phyloP scores from a whole-genome alignment of 2,888 invertebrate species.

The Phaonia tiefii region DNA sequence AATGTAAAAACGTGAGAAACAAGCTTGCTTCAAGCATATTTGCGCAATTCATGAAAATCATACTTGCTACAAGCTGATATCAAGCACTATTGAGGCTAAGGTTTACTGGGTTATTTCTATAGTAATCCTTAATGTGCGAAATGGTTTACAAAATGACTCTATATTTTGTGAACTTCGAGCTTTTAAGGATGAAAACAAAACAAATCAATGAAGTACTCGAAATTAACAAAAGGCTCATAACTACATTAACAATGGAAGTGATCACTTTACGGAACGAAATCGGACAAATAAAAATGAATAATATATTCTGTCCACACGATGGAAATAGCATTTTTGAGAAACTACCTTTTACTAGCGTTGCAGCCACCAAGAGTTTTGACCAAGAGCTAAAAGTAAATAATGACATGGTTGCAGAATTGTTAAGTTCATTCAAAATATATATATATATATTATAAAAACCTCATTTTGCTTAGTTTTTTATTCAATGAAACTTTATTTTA shows the following conservation, averaged over 20 bases:
- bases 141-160: not conserved
- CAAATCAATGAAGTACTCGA: not conserved
- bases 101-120: not conserved
- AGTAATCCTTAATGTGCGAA: not conserved
- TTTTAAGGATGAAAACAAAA: constrained; percentile 7
- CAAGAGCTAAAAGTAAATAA: not conserved
- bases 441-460: too few relatives aligned
- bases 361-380: not conserved
- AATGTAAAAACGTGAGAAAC: too few relatives aligned
- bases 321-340: not conserved
- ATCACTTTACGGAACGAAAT: not conserved
- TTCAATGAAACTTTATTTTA: not conserved
- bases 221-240: constrained; percentile 1
- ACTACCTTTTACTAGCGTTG: not conserved
- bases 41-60: too few relatives aligned
- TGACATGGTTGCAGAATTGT: not conserved
- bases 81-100: too few relatives aligned
- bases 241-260: not conserved
- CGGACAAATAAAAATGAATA: not conserved
- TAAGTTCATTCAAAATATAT: not conserved
- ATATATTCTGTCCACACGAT: too few relatives aligned
- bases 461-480: constrained; percentile 6
- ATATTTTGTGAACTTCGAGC: not conserved
- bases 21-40: too few relatives aligned
- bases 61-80: too few relatives aligned